Percentiles rank a stretch among this genome's conserved stretches.
phyloP scores from a whole-genome alignment of 2,888 invertebrate species.

The Hermaeophaga mercurialis region DNA sequence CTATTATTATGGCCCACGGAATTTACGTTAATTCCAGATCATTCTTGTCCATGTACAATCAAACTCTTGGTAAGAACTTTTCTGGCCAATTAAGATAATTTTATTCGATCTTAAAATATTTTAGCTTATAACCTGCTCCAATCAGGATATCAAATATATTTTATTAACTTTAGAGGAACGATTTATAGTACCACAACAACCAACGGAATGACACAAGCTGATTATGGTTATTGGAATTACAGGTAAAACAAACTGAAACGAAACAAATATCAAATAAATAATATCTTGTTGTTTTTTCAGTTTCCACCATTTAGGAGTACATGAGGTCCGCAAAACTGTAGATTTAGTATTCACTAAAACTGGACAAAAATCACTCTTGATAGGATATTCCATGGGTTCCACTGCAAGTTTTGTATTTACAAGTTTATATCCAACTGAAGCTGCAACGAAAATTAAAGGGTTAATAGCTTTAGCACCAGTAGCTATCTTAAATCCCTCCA shows the following conservation, averaged over 20 bases:
- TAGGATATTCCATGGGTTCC: conserved; percentile 35
- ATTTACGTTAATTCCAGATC: neutral
- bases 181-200: neutral
- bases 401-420: conserved; percentile 22
- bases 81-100: neutral
- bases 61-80: neutral
- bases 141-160: neutral
- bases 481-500: neutral
- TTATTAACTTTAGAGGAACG: neutral
- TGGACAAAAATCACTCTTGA: conserved; percentile 17
- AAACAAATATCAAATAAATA: neutral
- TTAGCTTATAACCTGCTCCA: neutral
- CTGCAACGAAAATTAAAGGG: conserved; percentile 17
- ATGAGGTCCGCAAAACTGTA: conserved; percentile 21
- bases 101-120: no score
- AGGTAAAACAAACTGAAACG: conserved; percentile 9
- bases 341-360: conserved; percentile 21
- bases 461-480: conserved; percentile 27
- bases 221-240: conserved; percentile 25
- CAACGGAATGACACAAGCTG: neutral
- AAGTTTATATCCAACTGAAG: conserved; percentile 17
- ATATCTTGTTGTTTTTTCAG: conserved; percentile 14
- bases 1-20: neutral
- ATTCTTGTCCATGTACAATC: neutral
- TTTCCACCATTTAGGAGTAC: conserved; percentile 30